Conservation (phyloP, 2,888 invertebrate species). For the Panzeria rudis region DNA sequence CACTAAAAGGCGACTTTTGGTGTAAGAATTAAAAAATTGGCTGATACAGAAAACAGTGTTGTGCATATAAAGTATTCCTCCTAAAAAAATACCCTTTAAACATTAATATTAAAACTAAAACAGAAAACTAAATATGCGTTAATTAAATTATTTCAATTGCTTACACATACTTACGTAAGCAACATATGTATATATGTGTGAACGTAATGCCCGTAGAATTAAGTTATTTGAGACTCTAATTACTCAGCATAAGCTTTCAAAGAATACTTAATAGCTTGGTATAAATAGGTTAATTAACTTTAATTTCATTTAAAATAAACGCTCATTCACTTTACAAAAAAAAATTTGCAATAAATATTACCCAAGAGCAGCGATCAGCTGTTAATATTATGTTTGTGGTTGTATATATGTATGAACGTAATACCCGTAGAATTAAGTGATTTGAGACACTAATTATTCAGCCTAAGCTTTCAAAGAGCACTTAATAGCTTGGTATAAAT, state of each 20-base stretch:
- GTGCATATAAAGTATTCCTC: too few relatives aligned
- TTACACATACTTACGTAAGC: neutral
- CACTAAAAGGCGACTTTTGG: too few relatives aligned
- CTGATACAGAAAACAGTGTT: too few relatives aligned
- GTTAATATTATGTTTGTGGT: neutral
- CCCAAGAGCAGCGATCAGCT: conserved; percentile 20
- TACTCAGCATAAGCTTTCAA: neutral
- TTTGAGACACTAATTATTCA: neutral
- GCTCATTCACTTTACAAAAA: neutral
- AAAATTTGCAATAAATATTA: neutral
- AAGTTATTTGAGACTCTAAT: neutral
- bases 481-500: conserved; percentile 17
- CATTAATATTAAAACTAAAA: too few relatives aligned
- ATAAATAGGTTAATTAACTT: conserved; percentile 14
- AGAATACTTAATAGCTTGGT: conserved; percentile 14
- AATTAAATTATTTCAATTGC: neutral
- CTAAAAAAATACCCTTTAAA: too few relatives aligned
- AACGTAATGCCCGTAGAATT: neutral
- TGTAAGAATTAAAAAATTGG: too few relatives aligned
- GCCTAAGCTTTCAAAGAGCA: neutral
- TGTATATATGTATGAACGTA: too few relatives aligned
- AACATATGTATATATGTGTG: neutral
- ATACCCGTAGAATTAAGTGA: neutral
- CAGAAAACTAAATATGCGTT: too few relatives aligned
- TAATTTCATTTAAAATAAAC: conserved; percentile 5